Base-by-base conservation (phyloP, 2,888 invertebrate genomes). In the Chalcosyrphus nemorum region DNA sequence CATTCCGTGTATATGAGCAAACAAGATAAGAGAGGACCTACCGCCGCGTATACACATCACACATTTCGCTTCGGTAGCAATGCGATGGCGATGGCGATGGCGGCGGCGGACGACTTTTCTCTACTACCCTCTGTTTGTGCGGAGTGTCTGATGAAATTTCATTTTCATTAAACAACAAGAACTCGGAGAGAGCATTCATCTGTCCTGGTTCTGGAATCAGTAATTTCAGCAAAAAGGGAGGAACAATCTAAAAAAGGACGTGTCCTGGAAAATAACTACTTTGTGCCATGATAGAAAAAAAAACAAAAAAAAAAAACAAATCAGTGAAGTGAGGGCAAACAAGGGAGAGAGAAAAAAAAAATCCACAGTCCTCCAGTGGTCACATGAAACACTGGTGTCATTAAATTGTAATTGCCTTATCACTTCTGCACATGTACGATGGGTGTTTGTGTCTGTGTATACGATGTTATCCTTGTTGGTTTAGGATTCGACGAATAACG, bases 321-420 rank as follows among this genome's bases (percentile, higher is more conserved):
- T 27, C n/a, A 70, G 17, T 45, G 24, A n/a, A 17, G 11, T 38
- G 32, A 43, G 0, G 4, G 11, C 21, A n/a, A n/a, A n/a, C n/a
- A n/a, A n/a, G 19, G 24, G n/a, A 6, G 24, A 27, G 19, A 13
- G 24, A 13, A 4, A 11, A 17, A 63, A 32, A 43, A 56, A 35
- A 35, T 41, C 35, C 41, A 61, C 66, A 17, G 52, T 61, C 52
- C 70, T 70, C 54, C 35, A 41, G 52, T 56, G 59, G 59, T 76
- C 76, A 61, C 65, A 82, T 72, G 71, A 77, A 66, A 68, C 72
- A 66, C 71, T 68, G 66, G 82, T 63, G 66, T 82, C 82, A 77
- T 77, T 82, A 82, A 82, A 82, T 82, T 82, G 68, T 82, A 82
- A 82, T 82, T 72, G 77, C 82, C 82, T 82, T 77, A 82, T 82